Percentiles rank a stretch among this genome's conserved stretches.
These are phyloP conservation scores for Climacteris rufus DNA, from an alignment of 2,113 vertebrate genomes.

Conservation along the genomic window DNA sequence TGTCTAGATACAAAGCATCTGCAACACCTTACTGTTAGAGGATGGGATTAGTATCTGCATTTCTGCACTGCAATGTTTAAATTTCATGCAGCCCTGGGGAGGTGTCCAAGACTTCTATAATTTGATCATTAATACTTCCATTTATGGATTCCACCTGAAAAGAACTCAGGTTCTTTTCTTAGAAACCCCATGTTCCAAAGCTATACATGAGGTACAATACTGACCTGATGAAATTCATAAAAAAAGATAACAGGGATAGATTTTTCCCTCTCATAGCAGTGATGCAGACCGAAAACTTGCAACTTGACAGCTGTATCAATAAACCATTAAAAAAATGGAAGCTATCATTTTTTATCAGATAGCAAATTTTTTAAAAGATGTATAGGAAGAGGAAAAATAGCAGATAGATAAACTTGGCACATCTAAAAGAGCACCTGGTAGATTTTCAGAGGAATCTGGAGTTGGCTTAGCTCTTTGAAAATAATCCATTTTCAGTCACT, in stretches of 20 bases:
- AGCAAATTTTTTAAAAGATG: background rate
- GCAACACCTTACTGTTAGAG: background rate
- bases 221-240: background rate
- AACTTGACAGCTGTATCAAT: background rate
- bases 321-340: background rate
- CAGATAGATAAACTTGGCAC: background rate
- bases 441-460: background rate
- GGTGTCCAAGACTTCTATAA: background rate
- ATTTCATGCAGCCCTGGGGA: background rate
- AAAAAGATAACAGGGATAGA: background rate
- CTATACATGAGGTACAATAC: background rate
- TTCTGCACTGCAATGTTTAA: background rate
- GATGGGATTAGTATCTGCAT: background rate
- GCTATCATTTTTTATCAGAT: background rate
- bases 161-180: background rate
- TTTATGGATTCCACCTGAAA: background rate
- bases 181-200: background rate
- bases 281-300: background rate
- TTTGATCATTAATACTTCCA: background rate
- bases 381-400: background rate
- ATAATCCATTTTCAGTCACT: background rate
- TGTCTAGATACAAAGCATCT: background rate
- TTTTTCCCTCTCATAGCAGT: background rate
- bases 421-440: background rate
- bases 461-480: background rate